A percentile compares a stretch with the other conserved stretches of the same genome.
Evolutionary conservation across 2,797 vertebrate species (phyloP).

Genomic region (Gastrophryne carolinensis): DNA sequence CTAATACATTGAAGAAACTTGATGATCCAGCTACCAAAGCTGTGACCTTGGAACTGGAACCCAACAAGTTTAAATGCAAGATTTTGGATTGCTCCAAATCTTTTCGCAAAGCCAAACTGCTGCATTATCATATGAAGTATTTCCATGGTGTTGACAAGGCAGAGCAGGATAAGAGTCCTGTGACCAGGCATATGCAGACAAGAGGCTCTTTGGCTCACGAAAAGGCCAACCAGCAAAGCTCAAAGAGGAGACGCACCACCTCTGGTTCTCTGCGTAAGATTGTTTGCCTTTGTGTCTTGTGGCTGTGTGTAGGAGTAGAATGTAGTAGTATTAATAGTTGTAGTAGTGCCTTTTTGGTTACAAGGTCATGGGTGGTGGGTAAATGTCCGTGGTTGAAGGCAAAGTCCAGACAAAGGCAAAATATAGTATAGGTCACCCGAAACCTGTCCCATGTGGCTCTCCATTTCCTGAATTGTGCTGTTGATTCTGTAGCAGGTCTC

Average conservation of each 20-base stretch:
- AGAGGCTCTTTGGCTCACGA: slow-evolving; percentile 79
- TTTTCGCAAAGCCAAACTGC: slow-evolving; percentile 91
- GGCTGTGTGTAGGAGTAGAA: slow-evolving; percentile 23
- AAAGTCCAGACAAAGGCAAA: too few species aligned
- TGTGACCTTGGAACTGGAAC: slow-evolving; percentile 85
- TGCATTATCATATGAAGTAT: slow-evolving; percentile 98
- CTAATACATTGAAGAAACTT: slow-evolving; percentile 81
- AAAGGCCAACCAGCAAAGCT: slow-evolving; percentile 72
- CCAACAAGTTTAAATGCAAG: slow-evolving; percentile 92
- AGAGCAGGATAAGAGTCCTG: slow-evolving; percentile 76
- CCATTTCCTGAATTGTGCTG: too few species aligned
- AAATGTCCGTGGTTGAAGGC: too few species aligned
- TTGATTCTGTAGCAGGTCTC: too few species aligned
- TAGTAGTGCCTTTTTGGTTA: slow-evolving; percentile 16
- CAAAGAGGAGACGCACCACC: slow-evolving; percentile 81
- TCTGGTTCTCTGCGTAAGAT: slow-evolving; percentile 85
- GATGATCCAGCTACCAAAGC: slow-evolving; percentile 78
- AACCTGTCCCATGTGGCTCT: too few species aligned
- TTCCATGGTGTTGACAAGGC: slow-evolving; percentile 85
- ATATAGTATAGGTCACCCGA: too few species aligned
- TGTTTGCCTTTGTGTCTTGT: slow-evolving; percentile 49
- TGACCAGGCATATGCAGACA: slow-evolving; percentile 81
- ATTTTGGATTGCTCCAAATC: slow-evolving; percentile 87
- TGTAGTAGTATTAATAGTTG: background rate
- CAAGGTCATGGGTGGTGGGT: slow-evolving; percentile 6